Conservation (phyloP, 2,113 vertebrate species). For the Corythaeola cristata region DNA sequence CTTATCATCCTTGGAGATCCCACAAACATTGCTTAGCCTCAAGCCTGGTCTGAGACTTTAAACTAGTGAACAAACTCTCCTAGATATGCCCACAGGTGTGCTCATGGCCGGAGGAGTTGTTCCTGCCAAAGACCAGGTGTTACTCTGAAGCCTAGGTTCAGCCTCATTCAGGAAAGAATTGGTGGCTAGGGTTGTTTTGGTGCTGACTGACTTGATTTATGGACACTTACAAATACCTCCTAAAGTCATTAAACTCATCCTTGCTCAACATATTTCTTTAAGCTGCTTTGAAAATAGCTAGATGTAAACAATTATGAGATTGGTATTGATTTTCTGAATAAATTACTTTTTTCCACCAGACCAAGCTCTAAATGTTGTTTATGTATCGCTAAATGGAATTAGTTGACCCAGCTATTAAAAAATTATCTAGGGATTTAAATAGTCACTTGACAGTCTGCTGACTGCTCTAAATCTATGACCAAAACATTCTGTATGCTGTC, state of each 20-base stretch:
- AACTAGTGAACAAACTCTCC: neutral
- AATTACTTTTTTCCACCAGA: neutral
- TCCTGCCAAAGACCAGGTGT: neutral
- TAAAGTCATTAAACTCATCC: neutral
- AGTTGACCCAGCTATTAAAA: neutral
- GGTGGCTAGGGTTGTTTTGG: neutral
- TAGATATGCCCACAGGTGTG: neutral
- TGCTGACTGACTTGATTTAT: neutral
- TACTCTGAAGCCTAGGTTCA: neutral
- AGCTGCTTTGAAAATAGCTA: neutral
- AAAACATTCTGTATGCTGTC: neutral
- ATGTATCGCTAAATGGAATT: neutral
- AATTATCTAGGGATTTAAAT: neutral
- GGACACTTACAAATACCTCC: neutral
- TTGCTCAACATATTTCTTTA: neutral
- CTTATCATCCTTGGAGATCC: neutral
- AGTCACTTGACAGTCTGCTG: neutral
- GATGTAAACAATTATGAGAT: neutral
- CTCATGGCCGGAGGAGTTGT: neutral
- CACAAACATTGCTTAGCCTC: neutral
- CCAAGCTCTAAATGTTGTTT: neutral
- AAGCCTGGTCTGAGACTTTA: neutral
- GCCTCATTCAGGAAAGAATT: neutral
- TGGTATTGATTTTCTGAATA: neutral
- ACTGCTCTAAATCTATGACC: neutral